A percentile compares a stretch with the other conserved stretches of the same genome.
phyloP scores from a whole-genome alignment of 2,113 vertebrate species.

The Dendrocopos noguchii region DNA sequence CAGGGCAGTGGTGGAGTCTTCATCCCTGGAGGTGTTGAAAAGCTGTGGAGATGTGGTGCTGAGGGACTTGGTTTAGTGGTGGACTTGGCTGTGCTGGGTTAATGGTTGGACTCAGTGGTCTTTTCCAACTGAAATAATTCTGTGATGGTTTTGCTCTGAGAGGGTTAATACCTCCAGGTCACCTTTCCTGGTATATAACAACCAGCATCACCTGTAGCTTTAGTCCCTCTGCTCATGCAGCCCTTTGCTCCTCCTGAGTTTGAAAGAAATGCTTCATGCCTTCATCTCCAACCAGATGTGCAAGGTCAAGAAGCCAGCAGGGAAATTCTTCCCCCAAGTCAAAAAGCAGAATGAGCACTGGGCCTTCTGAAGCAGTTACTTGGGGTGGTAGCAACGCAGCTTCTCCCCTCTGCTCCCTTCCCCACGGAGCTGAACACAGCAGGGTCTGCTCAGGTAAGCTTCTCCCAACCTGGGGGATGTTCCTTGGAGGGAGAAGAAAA shows the following conservation, averaged over 20 bases:
- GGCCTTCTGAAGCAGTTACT: background rate
- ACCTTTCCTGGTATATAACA: background rate
- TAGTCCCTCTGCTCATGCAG: background rate
- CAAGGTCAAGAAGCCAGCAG: background rate
- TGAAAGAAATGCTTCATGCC: background rate
- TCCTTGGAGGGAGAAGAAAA: background rate
- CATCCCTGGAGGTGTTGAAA: too few species aligned
- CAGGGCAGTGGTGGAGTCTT: too few species aligned
- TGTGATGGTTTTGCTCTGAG: background rate
- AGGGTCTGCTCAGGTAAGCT: background rate
- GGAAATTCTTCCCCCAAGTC: background rate
- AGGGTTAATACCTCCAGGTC: background rate
- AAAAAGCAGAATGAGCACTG: background rate
- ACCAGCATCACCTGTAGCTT: background rate
- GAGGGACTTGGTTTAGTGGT: too few species aligned
- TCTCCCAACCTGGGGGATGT: background rate
- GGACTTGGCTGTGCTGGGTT: background rate
- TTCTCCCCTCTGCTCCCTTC: background rate
- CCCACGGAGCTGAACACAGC: background rate
- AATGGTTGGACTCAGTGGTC: background rate
- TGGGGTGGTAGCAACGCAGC: rapidly evolving
- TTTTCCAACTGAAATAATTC: background rate
- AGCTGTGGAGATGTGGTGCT: too few species aligned
- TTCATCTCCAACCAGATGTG: background rate
- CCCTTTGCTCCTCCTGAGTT: background rate